Evolutionary conservation across 2,888 invertebrate genomes (phyloP).

Genomic region (Eudemis profundana): DNA sequence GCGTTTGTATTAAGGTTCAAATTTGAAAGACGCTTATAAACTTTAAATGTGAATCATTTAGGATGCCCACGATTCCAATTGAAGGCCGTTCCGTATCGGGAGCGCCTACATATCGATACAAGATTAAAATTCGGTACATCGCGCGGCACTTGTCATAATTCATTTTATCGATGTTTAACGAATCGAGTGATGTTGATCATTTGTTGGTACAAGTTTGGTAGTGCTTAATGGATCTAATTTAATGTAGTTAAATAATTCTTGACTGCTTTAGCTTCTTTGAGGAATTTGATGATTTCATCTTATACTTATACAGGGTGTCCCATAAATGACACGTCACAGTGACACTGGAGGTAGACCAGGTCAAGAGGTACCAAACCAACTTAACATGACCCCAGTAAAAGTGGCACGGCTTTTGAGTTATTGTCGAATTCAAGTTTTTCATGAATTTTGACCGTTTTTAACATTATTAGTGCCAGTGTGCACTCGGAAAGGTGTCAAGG

Average conservation of each 20-base stretch:
- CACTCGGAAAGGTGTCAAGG: no score
- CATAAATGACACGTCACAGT: no score
- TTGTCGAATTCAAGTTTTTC: no score
- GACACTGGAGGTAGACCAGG: no score
- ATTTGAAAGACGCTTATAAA: slow-evolving; percentile 1
- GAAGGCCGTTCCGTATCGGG: slow-evolving; percentile 33
- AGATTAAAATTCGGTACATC: slow-evolving; percentile 20
- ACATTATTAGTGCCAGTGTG: no score
- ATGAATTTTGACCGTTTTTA: no score
- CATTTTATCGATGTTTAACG: slow-evolving; percentile 18
- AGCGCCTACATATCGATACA: slow-evolving; percentile 38
- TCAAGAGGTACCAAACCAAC: no score
- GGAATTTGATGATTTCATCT: background rate
- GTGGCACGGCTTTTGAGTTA: no score
- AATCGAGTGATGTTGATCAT: background rate
- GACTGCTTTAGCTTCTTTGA: background rate
- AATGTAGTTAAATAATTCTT: background rate
- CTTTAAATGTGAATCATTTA: slow-evolving; percentile 9
- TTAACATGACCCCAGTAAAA: no score
- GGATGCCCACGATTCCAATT: slow-evolving; percentile 28
- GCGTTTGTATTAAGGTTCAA: slow-evolving; percentile 2
- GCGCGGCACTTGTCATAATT: slow-evolving; percentile 31
- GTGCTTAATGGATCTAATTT: background rate
- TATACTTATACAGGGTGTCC: no score
- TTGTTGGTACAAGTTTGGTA: slow-evolving; percentile 17